A percentile compares a stretch with the other conserved stretches of the same genome.
Conservation (phyloP, 2,797 vertebrate species). For the Gymnoscopelus microlampas region DNA sequence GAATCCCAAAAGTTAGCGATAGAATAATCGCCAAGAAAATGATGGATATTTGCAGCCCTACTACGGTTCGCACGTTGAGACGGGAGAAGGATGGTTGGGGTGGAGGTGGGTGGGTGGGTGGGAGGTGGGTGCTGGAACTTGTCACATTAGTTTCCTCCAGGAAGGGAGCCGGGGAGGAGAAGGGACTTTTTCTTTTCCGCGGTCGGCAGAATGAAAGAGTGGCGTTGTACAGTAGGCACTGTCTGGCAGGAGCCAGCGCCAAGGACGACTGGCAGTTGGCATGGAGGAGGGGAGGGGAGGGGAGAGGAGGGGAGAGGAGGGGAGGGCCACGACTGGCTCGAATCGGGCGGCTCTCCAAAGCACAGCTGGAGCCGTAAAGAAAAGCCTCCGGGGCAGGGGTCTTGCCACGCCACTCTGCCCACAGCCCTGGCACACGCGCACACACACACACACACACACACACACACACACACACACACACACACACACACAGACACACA, state of each 20-base stretch:
- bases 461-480: not conserved
- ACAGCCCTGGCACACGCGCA: conserved; percentile 26
- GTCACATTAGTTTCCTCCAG: conserved; percentile 56
- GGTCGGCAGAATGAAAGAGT: conserved; percentile 50
- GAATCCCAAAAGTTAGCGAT: too few relatives aligned
- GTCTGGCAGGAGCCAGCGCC: too few relatives aligned
- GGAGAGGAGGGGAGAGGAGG: too few relatives aligned
- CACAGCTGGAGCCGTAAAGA: conserved; percentile 44
- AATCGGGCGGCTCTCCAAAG: conserved; percentile 36
- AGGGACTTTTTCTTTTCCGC: conserved; percentile 25
- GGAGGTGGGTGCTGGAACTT: conserved; percentile 58
- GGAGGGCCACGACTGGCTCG: too few relatives aligned
- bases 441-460: conserved; percentile 15
- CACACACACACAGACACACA: conserved; percentile 16
- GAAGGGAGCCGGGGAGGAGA: conserved; percentile 40
- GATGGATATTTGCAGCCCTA: too few relatives aligned
- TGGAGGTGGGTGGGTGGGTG: conserved; percentile 42
- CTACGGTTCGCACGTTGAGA: not conserved
- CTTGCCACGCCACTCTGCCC: conserved; percentile 24
- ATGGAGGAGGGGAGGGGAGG: too few relatives aligned
- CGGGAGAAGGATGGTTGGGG: conserved; percentile 24
- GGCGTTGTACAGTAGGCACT: conserved; percentile 44
- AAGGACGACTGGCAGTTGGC: conserved; percentile 9
- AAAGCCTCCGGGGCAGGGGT: conserved; percentile 25
- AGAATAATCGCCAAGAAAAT: too few relatives aligned